A percentile compares a stretch with the other conserved stretches of the same genome.
These are phyloP conservation scores for Lycophotia porphyrea DNA, from an alignment of 2,888 invertebrate species.

Conservation along the genomic window DNA sequence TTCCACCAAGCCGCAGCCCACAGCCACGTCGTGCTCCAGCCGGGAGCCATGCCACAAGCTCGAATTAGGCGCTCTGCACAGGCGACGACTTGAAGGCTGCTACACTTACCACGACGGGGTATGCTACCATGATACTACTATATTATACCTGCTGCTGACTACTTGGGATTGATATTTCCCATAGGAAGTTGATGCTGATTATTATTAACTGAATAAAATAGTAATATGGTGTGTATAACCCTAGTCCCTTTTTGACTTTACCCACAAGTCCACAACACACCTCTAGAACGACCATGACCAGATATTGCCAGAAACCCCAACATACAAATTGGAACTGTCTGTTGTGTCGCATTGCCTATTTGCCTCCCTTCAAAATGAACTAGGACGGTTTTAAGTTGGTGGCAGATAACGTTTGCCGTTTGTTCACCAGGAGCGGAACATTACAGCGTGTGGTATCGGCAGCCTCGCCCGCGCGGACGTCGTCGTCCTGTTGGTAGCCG, in stretches of 20 bases:
- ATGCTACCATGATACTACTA: conserved; percentile 56
- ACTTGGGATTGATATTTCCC: background rate
- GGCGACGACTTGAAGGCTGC: conserved; percentile 93
- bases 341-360: background rate
- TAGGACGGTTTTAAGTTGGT: background rate
- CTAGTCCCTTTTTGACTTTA: background rate
- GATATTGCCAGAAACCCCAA: background rate
- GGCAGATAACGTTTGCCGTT: background rate
- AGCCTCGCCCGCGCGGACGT: conserved; percentile 72
- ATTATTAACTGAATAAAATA: background rate
- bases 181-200: background rate
- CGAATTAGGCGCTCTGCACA: conserved; percentile 91
- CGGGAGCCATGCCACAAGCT: conserved; percentile 94
- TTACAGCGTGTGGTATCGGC: conserved; percentile 83
- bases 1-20: conserved; percentile 89
- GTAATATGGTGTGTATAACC: background rate
- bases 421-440: conserved; percentile 81
- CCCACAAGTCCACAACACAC: background rate
- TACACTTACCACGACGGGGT: conserved; percentile 94
- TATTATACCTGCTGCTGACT: background rate
- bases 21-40: conserved; percentile 79
- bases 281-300: background rate
- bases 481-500: conserved; percentile 67
- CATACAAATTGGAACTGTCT: background rate
- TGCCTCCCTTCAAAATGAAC: background rate